These are phyloP conservation scores for Drosophila kepulauana DNA, from an alignment of 1,140 invertebrate genomes.

Conservation along the genomic window DNA sequence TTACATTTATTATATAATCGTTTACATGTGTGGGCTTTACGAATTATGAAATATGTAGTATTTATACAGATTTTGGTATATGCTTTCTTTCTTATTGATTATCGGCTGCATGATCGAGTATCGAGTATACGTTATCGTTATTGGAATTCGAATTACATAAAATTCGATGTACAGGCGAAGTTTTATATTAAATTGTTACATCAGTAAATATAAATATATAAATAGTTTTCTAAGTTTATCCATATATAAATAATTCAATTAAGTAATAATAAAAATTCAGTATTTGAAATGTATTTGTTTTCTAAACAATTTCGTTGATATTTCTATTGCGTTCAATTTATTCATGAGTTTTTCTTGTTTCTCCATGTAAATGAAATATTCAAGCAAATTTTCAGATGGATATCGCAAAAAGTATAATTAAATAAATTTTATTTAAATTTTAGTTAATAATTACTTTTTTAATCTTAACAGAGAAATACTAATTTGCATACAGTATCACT, in stretches of 20 bases:
- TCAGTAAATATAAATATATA: conserved; percentile 6
- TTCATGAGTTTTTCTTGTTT: neutral
- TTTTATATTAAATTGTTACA: conserved; percentile 29
- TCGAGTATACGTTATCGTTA: conserved; percentile 30
- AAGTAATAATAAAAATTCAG: conserved; percentile 6
- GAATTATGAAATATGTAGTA: conserved; percentile 24
- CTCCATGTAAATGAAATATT: neutral
- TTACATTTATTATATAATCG: conserved; percentile 5
- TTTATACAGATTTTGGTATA: conserved; percentile 66
- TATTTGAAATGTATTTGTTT: conserved; percentile 11
- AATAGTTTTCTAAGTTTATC: neutral
- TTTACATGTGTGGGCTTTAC: neutral
- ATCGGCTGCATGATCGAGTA: conserved; percentile 30
- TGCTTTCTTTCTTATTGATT: conserved; percentile 57
- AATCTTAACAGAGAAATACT: neutral
- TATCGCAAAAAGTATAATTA: neutral
- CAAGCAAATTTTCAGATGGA: neutral
- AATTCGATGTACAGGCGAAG: conserved; percentile 54
- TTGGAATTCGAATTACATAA: conserved; percentile 36
- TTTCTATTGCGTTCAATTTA: conserved; percentile 21
- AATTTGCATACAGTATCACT: conserved; percentile 4
- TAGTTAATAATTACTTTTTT: neutral
- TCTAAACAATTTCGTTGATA: conserved; percentile 20
- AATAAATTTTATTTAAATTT: too few relatives aligned
- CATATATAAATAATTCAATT: conserved; percentile 20